These are phyloP conservation scores for Cyrtonyx montezumae DNA, from an alignment of 2,113 vertebrate species.

Conservation along the genomic window DNA sequence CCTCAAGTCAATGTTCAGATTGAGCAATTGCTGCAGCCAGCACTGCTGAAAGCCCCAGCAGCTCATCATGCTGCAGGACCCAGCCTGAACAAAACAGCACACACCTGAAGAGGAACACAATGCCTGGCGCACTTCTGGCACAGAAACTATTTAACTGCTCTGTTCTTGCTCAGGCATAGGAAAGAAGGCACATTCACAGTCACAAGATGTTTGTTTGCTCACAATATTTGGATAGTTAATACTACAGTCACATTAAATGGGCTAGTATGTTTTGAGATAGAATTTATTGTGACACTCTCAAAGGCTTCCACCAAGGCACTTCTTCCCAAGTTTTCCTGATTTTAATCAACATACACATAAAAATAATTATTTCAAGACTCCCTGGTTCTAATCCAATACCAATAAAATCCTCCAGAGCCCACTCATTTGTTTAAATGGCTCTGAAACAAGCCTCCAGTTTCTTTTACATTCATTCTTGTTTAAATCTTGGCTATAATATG, in stretches of 20 bases:
- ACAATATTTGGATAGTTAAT: background rate
- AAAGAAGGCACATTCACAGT: background rate
- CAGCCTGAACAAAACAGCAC: background rate
- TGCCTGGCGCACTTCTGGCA: background rate
- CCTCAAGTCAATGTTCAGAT: background rate
- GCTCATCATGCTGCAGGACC: background rate
- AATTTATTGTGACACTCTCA: background rate
- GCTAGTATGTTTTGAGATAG: background rate
- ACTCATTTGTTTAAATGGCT: background rate
- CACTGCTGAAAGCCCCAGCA: background rate
- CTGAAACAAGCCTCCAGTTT: slow-evolving; percentile 10
- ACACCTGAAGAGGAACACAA: fast-evolving
- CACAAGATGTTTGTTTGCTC: background rate
- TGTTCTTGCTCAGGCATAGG: background rate
- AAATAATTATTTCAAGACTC: slow-evolving; percentile 30
- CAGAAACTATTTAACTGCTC: background rate
- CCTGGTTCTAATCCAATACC: background rate
- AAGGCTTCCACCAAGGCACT: background rate
- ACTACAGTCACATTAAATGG: background rate
- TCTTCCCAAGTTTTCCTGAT: background rate
- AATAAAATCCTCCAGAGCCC: background rate
- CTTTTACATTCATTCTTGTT: background rate
- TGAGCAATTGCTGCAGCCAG: background rate
- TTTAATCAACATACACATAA: background rate
- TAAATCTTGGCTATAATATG: background rate